Evolutionary conservation across 2,797 vertebrate genomes (phyloP), one percentile per base, ranked within the genome.

Genomic region (Champsocephalus gunnari): DNA sequence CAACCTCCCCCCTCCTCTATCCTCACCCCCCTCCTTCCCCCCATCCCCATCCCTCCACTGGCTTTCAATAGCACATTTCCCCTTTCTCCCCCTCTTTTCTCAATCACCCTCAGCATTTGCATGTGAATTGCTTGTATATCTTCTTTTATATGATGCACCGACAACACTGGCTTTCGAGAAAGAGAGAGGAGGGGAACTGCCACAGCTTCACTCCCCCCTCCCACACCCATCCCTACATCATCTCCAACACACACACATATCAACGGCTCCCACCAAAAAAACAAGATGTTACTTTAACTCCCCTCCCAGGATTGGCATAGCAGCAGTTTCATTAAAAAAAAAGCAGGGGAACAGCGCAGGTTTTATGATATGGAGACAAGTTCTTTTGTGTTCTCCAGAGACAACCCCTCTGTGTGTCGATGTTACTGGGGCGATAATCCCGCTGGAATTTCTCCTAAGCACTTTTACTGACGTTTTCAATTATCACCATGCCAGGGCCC

Each of bases 91-190:
- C 84, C 91, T 90, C 86, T 92, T 94, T 95, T 94, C 93, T 94
- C 95, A 95, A 94, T 94, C 94, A 94, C 94, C 89, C 93, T 88
- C 91, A 75, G 70, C 92, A 96, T 96, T 96, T 95, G 95, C 95
- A 96, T 96, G 94, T 95, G 95, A 96, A 96, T 95, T 81, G 93
- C 95, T 96, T 96, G 94, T 95, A 95, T 95, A 95, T 95, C 95
- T 95, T 95, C 95, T 94, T 95, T 96, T 95, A 95, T 96, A 95
- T 95, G 95, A 95, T 95, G 93, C 94, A 93, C 93, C 93, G 94
- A 95, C 95, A 95, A 95, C 95, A 94, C 94, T 94, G 93, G 93
- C 93, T 93, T 94, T 93, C 88, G 77, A 91, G 86, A 91, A 86
- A 88, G 89, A 91, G 83, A 87, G 81, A 84, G 84, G 83, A 82